These are phyloP conservation scores for Macropodus opercularis DNA, from an alignment of 2,797 vertebrate genomes.

Conservation along the genomic window DNA sequence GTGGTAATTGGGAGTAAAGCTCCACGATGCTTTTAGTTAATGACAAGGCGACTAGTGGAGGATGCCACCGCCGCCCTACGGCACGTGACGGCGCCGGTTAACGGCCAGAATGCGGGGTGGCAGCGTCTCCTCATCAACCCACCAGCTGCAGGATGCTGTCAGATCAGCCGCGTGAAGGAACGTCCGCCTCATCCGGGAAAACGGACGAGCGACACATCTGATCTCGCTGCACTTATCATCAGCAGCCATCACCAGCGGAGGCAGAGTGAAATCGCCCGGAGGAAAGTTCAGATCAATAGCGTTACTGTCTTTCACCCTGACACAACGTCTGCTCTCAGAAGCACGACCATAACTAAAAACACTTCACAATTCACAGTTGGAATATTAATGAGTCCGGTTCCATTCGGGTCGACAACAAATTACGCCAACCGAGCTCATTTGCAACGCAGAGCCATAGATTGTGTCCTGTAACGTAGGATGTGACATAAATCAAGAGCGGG, in stretches of 20 bases:
- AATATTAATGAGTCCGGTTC: conserved; percentile 17
- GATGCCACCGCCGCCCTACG: conserved; percentile 61
- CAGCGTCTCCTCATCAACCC: no score
- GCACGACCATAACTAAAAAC: no score
- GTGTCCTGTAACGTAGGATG: conserved; percentile 45
- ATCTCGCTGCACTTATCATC: conserved; percentile 64
- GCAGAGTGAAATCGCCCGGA: conserved; percentile 57
- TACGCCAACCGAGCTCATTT: conserved; percentile 41
- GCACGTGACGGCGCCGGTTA: conserved; percentile 71
- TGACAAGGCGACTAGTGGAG: conserved; percentile 77
- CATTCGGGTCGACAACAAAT: conserved; percentile 43
- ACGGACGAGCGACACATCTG: conserved; percentile 63
- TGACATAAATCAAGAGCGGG: conserved; percentile 57
- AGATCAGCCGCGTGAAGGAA: conserved; percentile 29
- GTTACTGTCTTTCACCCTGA: conserved; percentile 43
- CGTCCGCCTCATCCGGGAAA: conserved; percentile 39
- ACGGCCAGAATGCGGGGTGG: conserved; percentile 39
- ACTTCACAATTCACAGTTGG: not conserved
- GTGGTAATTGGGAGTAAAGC: conserved; percentile 80
- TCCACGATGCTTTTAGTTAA: conserved; percentile 80
- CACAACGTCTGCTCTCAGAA: conserved; percentile 28
- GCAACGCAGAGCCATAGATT: conserved; percentile 30
- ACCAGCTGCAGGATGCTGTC: no score
- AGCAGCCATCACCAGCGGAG: conserved; percentile 50
- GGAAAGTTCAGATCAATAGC: conserved; percentile 64